phyloP scores from a whole-genome alignment of 2,113 vertebrate genomes.

The Salvelinus alpinus region DNA sequence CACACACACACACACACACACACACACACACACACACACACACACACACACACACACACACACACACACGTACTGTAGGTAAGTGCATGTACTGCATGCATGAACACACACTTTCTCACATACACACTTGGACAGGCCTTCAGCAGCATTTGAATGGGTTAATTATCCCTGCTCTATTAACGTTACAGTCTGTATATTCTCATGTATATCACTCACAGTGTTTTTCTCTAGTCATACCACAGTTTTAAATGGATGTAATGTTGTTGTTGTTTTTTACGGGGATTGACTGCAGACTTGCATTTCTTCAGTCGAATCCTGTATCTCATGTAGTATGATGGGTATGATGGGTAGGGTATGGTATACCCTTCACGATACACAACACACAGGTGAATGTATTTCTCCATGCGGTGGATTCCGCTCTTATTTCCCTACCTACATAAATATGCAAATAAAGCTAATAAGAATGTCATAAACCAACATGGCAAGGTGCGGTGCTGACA shows the following conservation, averaged over 20 bases:
- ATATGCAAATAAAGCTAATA: conserved; percentile 53
- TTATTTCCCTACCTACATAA: conserved; percentile 26
- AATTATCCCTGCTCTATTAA: neutral
- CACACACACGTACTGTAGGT: neutral
- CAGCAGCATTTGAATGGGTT: neutral
- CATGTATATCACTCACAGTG: neutral
- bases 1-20: conserved; percentile 2
- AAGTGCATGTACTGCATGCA: neutral
- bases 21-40: neutral
- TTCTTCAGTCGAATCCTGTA: conserved; percentile 38
- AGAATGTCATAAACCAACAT: conserved; percentile 29
- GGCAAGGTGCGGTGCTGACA: conserved; percentile 29
- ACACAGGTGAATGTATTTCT: conserved; percentile 25
- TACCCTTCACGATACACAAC: conserved; percentile 51
- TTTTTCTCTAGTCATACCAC: conserved; percentile 52
- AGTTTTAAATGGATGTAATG: conserved; percentile 42
- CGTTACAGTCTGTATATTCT: neutral
- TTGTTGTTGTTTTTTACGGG: conserved; percentile 43
- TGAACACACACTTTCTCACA: neutral
- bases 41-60: conserved; percentile 2
- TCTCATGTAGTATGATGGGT: conserved; percentile 41
- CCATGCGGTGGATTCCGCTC: neutral
- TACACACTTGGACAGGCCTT: neutral
- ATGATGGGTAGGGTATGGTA: conserved; percentile 41
- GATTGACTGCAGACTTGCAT: conserved; percentile 18